Evolutionary conservation across 2,888 invertebrate genomes (phyloP).

Genomic region (Dryadula phaetusa): DNA sequence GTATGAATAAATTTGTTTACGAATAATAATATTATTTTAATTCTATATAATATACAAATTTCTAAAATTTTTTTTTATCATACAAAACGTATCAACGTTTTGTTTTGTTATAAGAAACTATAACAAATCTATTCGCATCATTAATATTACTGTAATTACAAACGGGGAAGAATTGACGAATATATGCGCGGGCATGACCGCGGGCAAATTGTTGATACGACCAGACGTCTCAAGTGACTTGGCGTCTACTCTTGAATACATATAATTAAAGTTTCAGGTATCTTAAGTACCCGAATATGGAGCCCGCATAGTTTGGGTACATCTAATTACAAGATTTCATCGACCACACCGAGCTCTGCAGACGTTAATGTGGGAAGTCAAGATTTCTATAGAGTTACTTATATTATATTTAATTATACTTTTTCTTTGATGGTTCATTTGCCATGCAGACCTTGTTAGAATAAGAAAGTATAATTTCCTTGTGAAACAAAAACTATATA

Average conservation of each 20-base stretch:
- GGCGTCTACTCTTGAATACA: slow-evolving; percentile 60
- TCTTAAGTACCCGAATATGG: slow-evolving; percentile 45
- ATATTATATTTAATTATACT: slow-evolving; percentile 21
- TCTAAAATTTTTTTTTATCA: too few species aligned
- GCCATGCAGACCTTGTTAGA: slow-evolving; percentile 9
- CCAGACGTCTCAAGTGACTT: slow-evolving; percentile 78
- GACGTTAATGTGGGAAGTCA: slow-evolving; percentile 16
- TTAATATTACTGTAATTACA: neutral
- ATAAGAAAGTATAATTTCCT: neutral
- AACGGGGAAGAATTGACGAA: slow-evolving; percentile 18
- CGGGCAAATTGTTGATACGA: slow-evolving; percentile 54
- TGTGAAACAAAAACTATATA: neutral
- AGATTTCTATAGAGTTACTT: slow-evolving; percentile 21
- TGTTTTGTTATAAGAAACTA: neutral
- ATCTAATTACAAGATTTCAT: slow-evolving; percentile 30
- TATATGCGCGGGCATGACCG: slow-evolving; percentile 42
- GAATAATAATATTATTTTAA: neutral
- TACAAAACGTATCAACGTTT: too few species aligned
- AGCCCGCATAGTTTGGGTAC: slow-evolving; percentile 33
- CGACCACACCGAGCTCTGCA: slow-evolving; percentile 5
- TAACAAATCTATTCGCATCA: neutral
- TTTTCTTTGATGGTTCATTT: slow-evolving; percentile 18
- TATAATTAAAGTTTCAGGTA: slow-evolving; percentile 66
- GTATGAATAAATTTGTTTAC: slow-evolving; percentile 32
- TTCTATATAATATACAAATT: too few species aligned